These are phyloP conservation scores for Diachrysia chrysitis DNA, from an alignment of 2,888 invertebrate genomes.

Conservation along the genomic window DNA sequence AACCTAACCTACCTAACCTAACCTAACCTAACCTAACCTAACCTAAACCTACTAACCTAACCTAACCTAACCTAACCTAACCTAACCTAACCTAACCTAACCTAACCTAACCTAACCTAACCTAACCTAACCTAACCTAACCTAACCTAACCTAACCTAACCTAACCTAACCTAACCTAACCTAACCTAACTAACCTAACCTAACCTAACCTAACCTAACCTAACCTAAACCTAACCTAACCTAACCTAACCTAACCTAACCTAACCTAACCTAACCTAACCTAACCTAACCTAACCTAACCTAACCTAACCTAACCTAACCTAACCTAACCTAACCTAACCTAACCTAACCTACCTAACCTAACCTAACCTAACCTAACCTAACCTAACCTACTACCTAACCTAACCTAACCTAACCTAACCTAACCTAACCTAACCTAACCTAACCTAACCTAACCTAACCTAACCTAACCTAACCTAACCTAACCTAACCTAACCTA, in stretches of 20 bases:
- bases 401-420: constrained; percentile 9
- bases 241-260: constrained; percentile 35
- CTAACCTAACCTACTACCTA: constrained; percentile 27
- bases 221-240: constrained; percentile 43
- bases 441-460: constrained; percentile 30
- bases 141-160: too few relatives aligned
- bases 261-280: constrained; percentile 39
- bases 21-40: too few relatives aligned
- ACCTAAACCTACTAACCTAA: too few relatives aligned
- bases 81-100: too few relatives aligned
- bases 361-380: constrained; percentile 32
- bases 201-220: constrained; percentile 46
- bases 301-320: constrained; percentile 17
- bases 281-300: constrained; percentile 40
- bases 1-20: too few relatives aligned
- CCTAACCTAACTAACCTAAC: constrained; percentile 40
- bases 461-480: constrained; percentile 28
- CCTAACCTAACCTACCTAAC: too few relatives aligned
- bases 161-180: too few relatives aligned
- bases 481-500: constrained; percentile 25
- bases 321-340: constrained; percentile 21
- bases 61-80: too few relatives aligned
- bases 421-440: constrained; percentile 22
- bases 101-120: too few relatives aligned
- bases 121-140: too few relatives aligned